Evolutionary conservation across 2,113 vertebrate genomes (phyloP), one percentile per base, ranked within the genome.

Genomic region (Poecilia latipinna): DNA sequence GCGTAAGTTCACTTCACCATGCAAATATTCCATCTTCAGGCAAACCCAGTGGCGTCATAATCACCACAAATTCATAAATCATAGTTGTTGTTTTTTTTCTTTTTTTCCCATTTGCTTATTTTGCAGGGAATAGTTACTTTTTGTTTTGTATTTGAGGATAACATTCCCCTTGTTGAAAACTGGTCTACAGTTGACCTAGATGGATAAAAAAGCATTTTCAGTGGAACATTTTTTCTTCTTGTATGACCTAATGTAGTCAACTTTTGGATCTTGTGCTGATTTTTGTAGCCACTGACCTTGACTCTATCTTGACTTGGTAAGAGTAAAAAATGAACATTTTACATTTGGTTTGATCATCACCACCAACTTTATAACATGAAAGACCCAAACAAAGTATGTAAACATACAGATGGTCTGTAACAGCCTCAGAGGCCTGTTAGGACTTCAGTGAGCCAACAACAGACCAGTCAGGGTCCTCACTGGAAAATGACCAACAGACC

Each of bases 141-240:
- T 48, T 66, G 29, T 70, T 71, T 1, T 57, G 29, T 4, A 51
- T n/a, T 48, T 72, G 31, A 62, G 42, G 32, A 51, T 51, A 22
- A 51, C 15, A 51, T 19, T 3, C 8, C 80, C 32, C 48, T 28
- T 51, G 67, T 48, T 35, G 17, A 62, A 29, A 85, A 65, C 22
- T 22, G 62, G 0, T 44, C 33, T 24, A 1, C 4, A 29, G 39
- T 62, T 66, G 42, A 37, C 17, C 26, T 39, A 51, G 4, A 26
- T 13, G 17, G 12, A 72, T 1, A 12, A 8, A 8, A 65, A 28
- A 39, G 51, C 32, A 12, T 51, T 19, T 19, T 17, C 12, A 0
- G 2, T 54, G 54, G 39, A 68, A 75, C n/a, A 35, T 10, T 32
- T 0, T 0, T 70, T 10, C 37, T 44, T 39, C 35, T 74, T 6